Base-by-base conservation (phyloP, 2,113 vertebrate genomes). In the Leptocoma aspasia region DNA sequence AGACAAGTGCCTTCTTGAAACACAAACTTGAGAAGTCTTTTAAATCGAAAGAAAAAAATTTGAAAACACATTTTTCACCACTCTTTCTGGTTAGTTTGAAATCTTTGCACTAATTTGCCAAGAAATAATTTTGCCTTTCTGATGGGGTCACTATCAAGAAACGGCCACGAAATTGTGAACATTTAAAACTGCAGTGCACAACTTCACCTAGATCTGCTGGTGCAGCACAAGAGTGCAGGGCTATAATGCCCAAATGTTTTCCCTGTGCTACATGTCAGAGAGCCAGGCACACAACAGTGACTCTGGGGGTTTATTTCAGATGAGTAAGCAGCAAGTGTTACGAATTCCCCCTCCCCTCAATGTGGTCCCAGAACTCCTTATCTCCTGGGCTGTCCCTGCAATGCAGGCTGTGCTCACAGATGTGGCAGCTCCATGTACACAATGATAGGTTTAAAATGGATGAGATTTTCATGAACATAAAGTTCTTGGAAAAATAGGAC, bases 401-500 rank as follows among this genome's bases (percentile, higher is more conserved):
- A 17, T 45, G 66, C 3, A 0, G 27, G 44, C 64, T 75, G 22
- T 41, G 54, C 82, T 94, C 66, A 11, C 44, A 68, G 21, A 73
- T 21, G 45, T 59, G 87, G 60, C 6, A 83, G 59, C 70, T 96
- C 78, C 53, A 6, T 44, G 66, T 63, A 66, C 24, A 49, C 79
- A 42, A 31, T 54, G 27, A 63, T 33, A 47, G 53, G 23, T 79
- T 96, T 84, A n/a, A 93, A 92, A 92, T 72, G 71, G 90, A 83
- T 82, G 76, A 94, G 64, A 66, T 73, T 82, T 91, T 94, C 83
- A 80, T 59, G 72, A 95, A 94, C 82, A 86, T 93, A 89, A 96
- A 97, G 94, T 95, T 97, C 94, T 97, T 97, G 8, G 42, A 92
- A 96, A 98, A 98, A 95, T 77, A 91, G 89, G 61, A 60, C 82